phyloP scores from a whole-genome alignment of 2,113 vertebrate species.

The Cyanoramphus novaezelandiae region DNA sequence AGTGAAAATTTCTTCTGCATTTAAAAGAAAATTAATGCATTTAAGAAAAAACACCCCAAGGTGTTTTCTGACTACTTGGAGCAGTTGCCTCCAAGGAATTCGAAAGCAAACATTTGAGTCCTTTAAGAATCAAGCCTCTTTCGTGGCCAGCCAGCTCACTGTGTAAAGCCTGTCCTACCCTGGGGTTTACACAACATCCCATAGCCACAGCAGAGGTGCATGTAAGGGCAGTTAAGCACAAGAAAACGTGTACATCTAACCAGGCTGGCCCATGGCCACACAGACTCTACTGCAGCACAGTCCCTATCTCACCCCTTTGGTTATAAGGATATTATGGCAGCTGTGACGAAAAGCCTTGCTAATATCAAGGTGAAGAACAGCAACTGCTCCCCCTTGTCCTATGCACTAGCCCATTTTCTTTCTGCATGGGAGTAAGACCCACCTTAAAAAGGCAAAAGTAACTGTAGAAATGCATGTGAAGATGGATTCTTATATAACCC shows the following conservation, averaged over 20 bases:
- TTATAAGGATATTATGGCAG: not conserved
- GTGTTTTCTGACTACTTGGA: not conserved
- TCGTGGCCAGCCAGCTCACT: not conserved
- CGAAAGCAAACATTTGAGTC: not conserved
- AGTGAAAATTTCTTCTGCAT: not conserved
- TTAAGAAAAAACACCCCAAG: not conserved
- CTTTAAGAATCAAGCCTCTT: not conserved
- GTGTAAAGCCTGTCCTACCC: too few species aligned
- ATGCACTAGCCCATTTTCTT: rapidly evolving
- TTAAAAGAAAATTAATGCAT: not conserved
- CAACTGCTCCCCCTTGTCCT: not conserved
- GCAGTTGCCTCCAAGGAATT: not conserved
- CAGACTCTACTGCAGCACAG: not conserved
- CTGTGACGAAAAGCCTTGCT: not conserved
- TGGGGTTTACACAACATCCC: not conserved
- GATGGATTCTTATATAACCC: not conserved
- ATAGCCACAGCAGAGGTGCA: not conserved
- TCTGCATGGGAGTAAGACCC: not conserved
- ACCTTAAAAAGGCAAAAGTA: not conserved
- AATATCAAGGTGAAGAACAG: not conserved
- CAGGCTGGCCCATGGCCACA: rapidly evolving
- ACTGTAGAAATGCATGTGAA: not conserved
- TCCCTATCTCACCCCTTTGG: not conserved
- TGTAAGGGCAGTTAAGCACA: not conserved
- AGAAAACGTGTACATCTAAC: rapidly evolving